Percentiles rank a stretch among this genome's conserved stretches.
Evolutionary conservation across 2,797 vertebrate genomes (phyloP).

Genomic region (Poecile montanus): DNA sequence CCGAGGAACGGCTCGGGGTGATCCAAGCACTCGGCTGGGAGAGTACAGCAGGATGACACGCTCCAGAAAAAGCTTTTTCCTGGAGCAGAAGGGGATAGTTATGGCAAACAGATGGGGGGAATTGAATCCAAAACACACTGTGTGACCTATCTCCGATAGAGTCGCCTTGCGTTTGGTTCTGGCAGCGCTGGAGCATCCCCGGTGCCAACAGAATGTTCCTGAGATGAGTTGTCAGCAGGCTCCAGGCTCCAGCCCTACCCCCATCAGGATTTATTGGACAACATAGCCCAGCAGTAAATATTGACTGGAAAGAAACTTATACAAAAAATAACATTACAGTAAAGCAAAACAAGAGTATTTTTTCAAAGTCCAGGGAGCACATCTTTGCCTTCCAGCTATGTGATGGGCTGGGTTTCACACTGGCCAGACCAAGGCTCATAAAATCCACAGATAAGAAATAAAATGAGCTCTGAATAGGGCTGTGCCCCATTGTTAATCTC

Average conservation of each 20-base stretch:
- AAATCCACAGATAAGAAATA: not conserved
- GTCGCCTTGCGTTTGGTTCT: not conserved
- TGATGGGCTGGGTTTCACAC: not conserved
- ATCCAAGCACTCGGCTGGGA: not conserved
- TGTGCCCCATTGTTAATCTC: not conserved
- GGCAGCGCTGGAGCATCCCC: not conserved
- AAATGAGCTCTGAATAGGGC: not conserved
- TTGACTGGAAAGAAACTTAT: not conserved
- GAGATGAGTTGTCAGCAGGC: conserved; percentile 4
- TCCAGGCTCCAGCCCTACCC: not conserved
- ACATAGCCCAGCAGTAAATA: conserved; percentile 13
- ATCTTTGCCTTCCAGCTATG: conserved; percentile 9
- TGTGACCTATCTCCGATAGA: conserved; percentile 60
- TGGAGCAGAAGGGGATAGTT: conserved; percentile 36
- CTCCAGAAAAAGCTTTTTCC: conserved; percentile 59
- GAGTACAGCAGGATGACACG: not conserved
- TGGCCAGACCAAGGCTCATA: not conserved
- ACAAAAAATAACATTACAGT: not conserved
- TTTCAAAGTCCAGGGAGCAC: not conserved
- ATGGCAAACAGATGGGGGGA: conserved; percentile 60
- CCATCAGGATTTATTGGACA: not conserved
- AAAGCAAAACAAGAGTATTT: not conserved
- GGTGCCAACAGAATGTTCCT: conserved; percentile 42
- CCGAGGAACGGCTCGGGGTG: not conserved
- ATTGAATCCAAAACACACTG: conserved; percentile 40